Base-by-base conservation (phyloP, 2,797 vertebrate genomes). In the Percopsis omiscomaycus region DNA sequence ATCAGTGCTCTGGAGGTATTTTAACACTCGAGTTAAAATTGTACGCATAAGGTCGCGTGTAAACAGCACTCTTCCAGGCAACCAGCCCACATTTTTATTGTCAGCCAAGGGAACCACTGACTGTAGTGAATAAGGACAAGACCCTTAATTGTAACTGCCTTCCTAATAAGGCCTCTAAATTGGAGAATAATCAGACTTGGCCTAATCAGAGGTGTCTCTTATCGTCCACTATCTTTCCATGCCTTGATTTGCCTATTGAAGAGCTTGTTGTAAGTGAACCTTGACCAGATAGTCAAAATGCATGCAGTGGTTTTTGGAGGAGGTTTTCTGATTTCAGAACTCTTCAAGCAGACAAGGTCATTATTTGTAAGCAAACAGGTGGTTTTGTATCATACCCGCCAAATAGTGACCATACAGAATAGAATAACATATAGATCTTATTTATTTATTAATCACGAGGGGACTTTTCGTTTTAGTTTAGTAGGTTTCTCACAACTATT, bases 121-220 rank as follows among this genome's bases (percentile, higher is more conserved):
- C 60, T 14, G 32, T 5, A 29, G 28, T 63, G 13, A 75, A 80
- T 55, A 22, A 62, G 54, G 69, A 63, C 67, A 80, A 77, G 45
- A 57, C 12, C 55, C 60, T 30, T 89, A 81, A 87, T 86, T 85
- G 66, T 64, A 68, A 73, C 59, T 50, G 54, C 52, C 58, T 75
- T 59, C 55, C 64, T 46, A 82, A 77, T 76, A 74, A 82, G 74
- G 64, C 32, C 32, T 67, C 55, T 37, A 69, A 72, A 87, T 75
- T 77, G 59, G 68, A 61, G 57, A 71, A 80, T 85, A 87, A 91
- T 89, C 86, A 81, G 67, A 55, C 15, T 37, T 52, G 1, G 55
- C 49, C 81, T 87, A 88, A 90, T 90, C 85, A 84, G 71, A 77
- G 79, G 72, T 81, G 77, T 81, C 66, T 81, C 57, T 74, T 42